Evolutionary conservation across 2,797 vertebrate species (phyloP).

Genomic region (Siniperca obscura): DNA sequence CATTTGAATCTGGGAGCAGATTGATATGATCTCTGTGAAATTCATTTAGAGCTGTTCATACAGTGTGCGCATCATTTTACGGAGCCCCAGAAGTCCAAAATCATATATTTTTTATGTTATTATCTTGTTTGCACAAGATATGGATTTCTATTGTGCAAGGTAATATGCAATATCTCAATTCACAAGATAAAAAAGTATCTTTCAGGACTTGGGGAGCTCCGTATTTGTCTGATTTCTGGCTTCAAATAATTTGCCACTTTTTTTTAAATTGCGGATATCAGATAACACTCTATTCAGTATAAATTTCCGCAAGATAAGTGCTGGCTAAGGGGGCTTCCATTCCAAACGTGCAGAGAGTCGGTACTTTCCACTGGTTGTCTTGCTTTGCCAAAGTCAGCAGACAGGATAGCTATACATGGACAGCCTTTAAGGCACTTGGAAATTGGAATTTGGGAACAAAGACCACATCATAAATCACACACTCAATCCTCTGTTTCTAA

Average conservation of each 20-base stretch:
- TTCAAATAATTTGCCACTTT: background rate
- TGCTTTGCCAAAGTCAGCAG: conserved; percentile 68
- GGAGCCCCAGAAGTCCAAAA: background rate
- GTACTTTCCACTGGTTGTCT: conserved; percentile 56
- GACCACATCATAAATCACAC: conserved; percentile 53
- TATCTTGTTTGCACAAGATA: background rate
- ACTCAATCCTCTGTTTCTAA: conserved; percentile 23
- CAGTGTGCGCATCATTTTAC: background rate
- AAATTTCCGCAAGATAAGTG: conserved; percentile 38
- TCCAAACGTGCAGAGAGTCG: conserved; percentile 29
- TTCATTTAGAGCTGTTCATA: background rate
- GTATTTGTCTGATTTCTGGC: background rate
- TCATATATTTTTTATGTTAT: background rate
- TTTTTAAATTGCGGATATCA: conserved; percentile 3
- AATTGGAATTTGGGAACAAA: conserved; percentile 52
- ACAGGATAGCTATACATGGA: conserved; percentile 38
- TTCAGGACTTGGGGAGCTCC: background rate
- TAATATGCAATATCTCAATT: background rate
- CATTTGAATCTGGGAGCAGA: background rate
- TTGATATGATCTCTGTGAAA: background rate
- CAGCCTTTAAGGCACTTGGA: conserved; percentile 25
- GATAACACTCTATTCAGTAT: conserved; percentile 2
- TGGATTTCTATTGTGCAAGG: background rate
- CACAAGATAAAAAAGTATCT: background rate
- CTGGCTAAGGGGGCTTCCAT: conserved; percentile 14